phyloP scores from a whole-genome alignment of 2,888 invertebrate species.

The Alloplasta piceator region DNA sequence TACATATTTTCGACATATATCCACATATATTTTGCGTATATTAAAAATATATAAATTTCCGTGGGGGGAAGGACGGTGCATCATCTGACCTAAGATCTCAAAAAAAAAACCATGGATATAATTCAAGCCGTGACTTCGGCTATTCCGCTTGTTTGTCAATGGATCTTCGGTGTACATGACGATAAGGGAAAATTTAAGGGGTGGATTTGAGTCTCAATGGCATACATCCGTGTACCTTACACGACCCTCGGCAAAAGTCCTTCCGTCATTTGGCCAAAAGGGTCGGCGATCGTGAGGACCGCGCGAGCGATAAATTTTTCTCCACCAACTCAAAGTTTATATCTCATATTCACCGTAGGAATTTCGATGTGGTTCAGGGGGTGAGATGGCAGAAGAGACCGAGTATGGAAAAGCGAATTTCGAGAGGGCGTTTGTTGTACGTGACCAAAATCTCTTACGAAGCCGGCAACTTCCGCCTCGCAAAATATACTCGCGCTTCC shows the following conservation, averaged over 20 bases:
- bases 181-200: slow-evolving; percentile 23
- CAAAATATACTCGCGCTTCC: slow-evolving; percentile 49
- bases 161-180: background rate
- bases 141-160: slow-evolving; percentile 16
- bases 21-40: no score
- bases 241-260: slow-evolving; percentile 21
- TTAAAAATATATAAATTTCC: no score
- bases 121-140: background rate
- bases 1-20: no score
- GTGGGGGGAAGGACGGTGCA: no score
- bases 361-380: slow-evolving; percentile 32
- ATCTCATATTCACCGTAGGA: slow-evolving; percentile 48
- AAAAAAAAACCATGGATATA: no score
- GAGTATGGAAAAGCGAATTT: slow-evolving; percentile 24
- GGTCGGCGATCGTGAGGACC: background rate
- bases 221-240: background rate
- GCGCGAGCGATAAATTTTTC: slow-evolving; percentile 44
- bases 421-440: slow-evolving; percentile 58
- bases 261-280: background rate
- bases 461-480: slow-evolving; percentile 47
- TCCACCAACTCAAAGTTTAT: slow-evolving; percentile 12
- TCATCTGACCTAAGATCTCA: no score
- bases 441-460: slow-evolving; percentile 73
- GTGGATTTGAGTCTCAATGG: slow-evolving; percentile 11
- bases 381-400: background rate